Base-by-base conservation (phyloP, 2,113 vertebrate genomes). In the Phylloscopus whistleri region DNA sequence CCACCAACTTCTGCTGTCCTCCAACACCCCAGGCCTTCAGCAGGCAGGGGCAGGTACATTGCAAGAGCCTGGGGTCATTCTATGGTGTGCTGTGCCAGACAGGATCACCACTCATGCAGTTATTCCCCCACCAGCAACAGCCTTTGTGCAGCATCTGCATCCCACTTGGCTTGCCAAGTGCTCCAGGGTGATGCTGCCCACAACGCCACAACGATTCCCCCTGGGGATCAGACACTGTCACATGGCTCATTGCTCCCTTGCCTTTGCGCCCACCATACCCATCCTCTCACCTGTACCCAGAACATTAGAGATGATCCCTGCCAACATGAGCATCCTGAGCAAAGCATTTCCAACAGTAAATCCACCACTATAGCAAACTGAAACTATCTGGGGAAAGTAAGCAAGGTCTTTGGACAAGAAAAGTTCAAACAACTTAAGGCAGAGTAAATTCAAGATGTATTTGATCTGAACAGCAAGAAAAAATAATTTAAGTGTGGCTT, bases 151-250 rank as follows among this genome's bases (percentile, higher is more conserved):
- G 53, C 53, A 41, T 14, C 35, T 3, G 4, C 69, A 59, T 41
- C n/a, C n/a, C 39, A 6, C 24, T 27, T 2, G 6, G 5, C 43
- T 15, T 16, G 33, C 66, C 51, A 23, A 24, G n/a, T 4, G 9
- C 28, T 22, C 60, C 35, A 11, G 27, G 66, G 30, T 0, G 0
- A 59, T 0, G 4, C n/a, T 68, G 49, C 35, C 24, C 24, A 20
- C 55, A 73, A 53, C 68, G 8, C 24, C 43, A 31, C 3, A 0
- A 1, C 0, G 1, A 41, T 31, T 43, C 6, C 33, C 10, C 16
- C 28, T 9, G 1, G 30, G 70, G 4, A 6, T 46, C 16, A 35
- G 23, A 55, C 23, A 43, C 58, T 27, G 33, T 26, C 2, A 3
- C 51, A 31, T 0, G 3, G 19, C 13, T 56, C 28, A 35, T 51